phyloP scores from a whole-genome alignment of 2,113 vertebrate species.

The Elephas maximus region DNA sequence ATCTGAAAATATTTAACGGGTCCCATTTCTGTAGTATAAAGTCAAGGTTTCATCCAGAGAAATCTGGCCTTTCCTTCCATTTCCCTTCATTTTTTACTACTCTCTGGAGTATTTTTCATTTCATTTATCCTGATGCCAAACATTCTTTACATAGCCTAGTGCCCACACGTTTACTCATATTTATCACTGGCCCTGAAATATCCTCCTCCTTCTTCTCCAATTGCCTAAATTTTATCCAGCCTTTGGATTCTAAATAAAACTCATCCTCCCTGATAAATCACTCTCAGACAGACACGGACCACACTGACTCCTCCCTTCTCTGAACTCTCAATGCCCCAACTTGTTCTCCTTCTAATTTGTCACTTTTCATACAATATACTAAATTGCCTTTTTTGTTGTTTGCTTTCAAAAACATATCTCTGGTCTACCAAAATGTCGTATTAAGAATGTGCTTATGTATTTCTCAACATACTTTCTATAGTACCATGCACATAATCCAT shows the following conservation, averaged over 20 bases:
- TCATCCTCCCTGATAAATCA: background rate
- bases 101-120: background rate
- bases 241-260: background rate
- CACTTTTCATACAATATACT: background rate
- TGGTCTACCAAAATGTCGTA: background rate
- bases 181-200: slow-evolving; percentile 3
- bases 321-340: slow-evolving; percentile 36
- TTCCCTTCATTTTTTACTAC: background rate
- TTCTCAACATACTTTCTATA: background rate
- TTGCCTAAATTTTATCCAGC: background rate
- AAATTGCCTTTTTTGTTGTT: background rate
- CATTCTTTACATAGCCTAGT: background rate
- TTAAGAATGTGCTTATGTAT: background rate
- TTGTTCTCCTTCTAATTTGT: slow-evolving; percentile 27
- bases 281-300: background rate
- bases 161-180: background rate
- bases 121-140: background rate
- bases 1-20: background rate
- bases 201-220: background rate
- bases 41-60: background rate
- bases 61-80: background rate
- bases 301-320: background rate
- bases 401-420: background rate
- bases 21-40: background rate
- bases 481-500: background rate